These are phyloP conservation scores for Limnephilus rhombicus DNA, from an alignment of 2,888 invertebrate genomes.

Conservation along the genomic window DNA sequence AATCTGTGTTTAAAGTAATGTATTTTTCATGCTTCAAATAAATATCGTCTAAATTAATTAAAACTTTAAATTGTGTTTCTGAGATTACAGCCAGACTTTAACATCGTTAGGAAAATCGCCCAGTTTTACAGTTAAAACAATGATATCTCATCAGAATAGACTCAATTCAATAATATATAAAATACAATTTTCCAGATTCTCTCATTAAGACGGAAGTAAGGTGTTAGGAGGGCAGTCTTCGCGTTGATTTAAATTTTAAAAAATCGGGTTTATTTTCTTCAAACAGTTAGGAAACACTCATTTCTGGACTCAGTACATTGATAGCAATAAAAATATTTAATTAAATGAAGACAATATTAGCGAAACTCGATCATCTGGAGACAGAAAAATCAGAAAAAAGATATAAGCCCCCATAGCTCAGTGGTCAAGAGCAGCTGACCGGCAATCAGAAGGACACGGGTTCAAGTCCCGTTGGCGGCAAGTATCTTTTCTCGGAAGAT, in stretches of 20 bases:
- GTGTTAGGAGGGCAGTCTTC: neutral
- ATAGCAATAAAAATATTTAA: no score
- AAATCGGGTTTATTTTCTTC: neutral
- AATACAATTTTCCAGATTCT: neutral
- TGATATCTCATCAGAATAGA: neutral
- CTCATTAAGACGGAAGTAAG: neutral
- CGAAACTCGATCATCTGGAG: no score
- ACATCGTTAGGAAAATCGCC: neutral
- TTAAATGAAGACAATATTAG: no score
- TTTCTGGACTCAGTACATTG: neutral
- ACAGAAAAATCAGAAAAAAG: no score
- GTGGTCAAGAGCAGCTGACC: no score
- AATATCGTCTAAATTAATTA: neutral
- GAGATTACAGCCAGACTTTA: neutral
- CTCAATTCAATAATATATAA: neutral
- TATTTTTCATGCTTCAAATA: neutral
- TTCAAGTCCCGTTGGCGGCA: no score
- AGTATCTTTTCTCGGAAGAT: no score
- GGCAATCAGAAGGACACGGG: no score
- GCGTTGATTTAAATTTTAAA: neutral
- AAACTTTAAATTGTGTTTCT: neutral
- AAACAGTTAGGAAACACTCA: no score
- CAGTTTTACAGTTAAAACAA: neutral
- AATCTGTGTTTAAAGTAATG: neutral
- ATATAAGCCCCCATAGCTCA: no score